Evolutionary conservation across 2,888 invertebrate species (phyloP), one percentile per base, ranked within the genome.

Genomic region (Calameuta idolon): DNA sequence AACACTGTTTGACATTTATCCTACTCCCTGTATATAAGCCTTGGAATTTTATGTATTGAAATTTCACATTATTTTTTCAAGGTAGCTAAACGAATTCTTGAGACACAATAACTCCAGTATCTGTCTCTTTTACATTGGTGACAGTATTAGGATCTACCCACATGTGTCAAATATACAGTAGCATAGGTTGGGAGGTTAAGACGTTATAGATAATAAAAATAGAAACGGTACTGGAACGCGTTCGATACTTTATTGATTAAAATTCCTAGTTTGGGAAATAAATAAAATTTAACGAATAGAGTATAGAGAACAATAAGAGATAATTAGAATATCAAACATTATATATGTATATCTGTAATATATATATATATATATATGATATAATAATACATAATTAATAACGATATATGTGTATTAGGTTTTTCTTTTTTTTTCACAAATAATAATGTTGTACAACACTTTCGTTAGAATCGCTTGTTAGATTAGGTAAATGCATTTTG

Each of bases 391-490:
- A 75, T 73, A 79, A 73, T 79, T 73, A 77, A 76, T 81, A 79
- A 81, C 77, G 55, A 77, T 80, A 82, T 77, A 23, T 35, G 11
- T 35, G 79, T 75, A 76, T 80, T 77, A 80, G 77, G 9, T 4
- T 31, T 34, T 30, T 11, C 30, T 77, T 12, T 73, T 34, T 79
- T 83, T 84, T 33, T 82, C 85, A 85, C 83, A 82, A 86, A 77
- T 83, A 87, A 87, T 83, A 86, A 82, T 81, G 78, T 82, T 79
- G 79, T 79, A 80, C 77, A 79, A 82, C 69, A 81, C 73, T 79
- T 76, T 79, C 77, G 78, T 77, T 30, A 77, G 71, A 73, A 75
- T 81, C 35, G 71, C 23, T 31, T 15, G 31, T 31, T 71, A 71
- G 31, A 35, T 74, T 74, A 74, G 74, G 23, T 74, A 74, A 74